phyloP scores from a whole-genome alignment of 1,140 invertebrate genomes.

The Aphelenchoides avenae region DNA sequence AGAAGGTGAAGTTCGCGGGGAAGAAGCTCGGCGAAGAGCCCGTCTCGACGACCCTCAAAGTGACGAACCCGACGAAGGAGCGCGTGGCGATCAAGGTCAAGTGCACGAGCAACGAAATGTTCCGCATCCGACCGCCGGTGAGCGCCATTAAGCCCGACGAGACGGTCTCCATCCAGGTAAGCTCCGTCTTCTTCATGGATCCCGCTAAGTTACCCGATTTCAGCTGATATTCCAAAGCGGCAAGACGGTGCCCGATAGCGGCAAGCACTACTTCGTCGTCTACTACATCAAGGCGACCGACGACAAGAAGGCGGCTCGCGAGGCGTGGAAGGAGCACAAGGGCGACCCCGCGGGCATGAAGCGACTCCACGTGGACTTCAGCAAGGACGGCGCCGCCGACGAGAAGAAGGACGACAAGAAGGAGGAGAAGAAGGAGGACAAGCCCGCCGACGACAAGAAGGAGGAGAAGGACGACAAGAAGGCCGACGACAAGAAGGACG shows the following conservation, averaged over 20 bases:
- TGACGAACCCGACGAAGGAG: slow-evolving; percentile 35
- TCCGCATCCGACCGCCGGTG: slow-evolving; percentile 48
- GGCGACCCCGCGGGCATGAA: slow-evolving; percentile 36
- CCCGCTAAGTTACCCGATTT: slow-evolving; percentile 4
- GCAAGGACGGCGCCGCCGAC: slow-evolving; percentile 32
- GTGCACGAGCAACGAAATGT: slow-evolving; percentile 50
- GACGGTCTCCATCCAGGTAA: slow-evolving; percentile 12
- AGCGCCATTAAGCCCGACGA: slow-evolving; percentile 29
- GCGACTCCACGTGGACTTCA: slow-evolving; percentile 39
- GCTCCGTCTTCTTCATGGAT: slow-evolving; percentile 14
- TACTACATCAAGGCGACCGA: slow-evolving; percentile 37
- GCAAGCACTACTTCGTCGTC: slow-evolving; percentile 49
- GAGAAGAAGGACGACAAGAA: slow-evolving; percentile 39
- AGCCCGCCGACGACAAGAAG: slow-evolving; percentile 1
- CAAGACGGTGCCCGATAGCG: slow-evolving; percentile 38
- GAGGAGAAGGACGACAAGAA: slow-evolving; percentile 25
- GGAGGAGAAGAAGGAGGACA: background rate
- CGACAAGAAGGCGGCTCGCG: slow-evolving; percentile 30
- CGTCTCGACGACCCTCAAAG: slow-evolving; percentile 22
- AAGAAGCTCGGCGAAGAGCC: slow-evolving; percentile 37
- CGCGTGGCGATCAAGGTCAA: slow-evolving; percentile 40
- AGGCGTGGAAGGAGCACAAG: slow-evolving; percentile 25
- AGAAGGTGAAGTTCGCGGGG: slow-evolving; percentile 29
- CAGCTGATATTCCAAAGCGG: slow-evolving; percentile 39
- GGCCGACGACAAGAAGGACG: slow-evolving; percentile 7